Base-by-base conservation (phyloP, 23 tunicate genomes). In the Halocynthia aurantium region DNA sequence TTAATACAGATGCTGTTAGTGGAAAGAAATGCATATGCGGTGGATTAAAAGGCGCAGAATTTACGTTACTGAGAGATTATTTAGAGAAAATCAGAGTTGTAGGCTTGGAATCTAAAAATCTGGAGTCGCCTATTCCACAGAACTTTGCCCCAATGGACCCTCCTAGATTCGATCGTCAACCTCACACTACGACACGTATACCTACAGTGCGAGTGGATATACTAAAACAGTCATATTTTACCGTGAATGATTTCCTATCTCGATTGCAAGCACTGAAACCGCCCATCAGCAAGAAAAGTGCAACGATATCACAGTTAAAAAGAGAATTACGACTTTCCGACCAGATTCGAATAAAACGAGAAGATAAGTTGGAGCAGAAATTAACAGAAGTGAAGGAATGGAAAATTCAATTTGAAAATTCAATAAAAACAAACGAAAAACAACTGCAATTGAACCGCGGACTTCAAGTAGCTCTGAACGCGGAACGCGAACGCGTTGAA, bases 341-440 rank as follows among this genome's bases (percentile, higher is more conserved):
- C 7, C 12, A 6, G 19, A 77, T 77, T 70, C 58, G 85, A 40
- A 50, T 54, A 8, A 71, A 62, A 52, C 93, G 93, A 0, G 93
- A 87, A 61, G 58, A 52, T 10, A 87, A 87, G 69, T 76, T 87
- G 11, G 93, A 87, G 72, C 72, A 77, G 51, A 87, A 87, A 78
- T 52, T 87, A 6, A 70, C 70, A 0, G 61, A 77, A 77, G 83
- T 56, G 65, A 70, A 70, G 6, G 61, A 60, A 54, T 62, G 71
- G 52, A 82, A 86, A 86, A 50, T 49, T 10, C 58, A 81, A 58
- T 22, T 68, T 40, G 62, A 52, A 22, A 74, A 74, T 54, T 22
- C 31, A n/a, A 4, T 22, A 53, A 55, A 54, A 56, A 5, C 22
- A 0, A 51, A 74, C 57, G 78, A 74, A 9, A 74, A 74, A 54